Conservation (phyloP, 1,140 invertebrate genomes). For the Drosophila bipectinata region DNA sequence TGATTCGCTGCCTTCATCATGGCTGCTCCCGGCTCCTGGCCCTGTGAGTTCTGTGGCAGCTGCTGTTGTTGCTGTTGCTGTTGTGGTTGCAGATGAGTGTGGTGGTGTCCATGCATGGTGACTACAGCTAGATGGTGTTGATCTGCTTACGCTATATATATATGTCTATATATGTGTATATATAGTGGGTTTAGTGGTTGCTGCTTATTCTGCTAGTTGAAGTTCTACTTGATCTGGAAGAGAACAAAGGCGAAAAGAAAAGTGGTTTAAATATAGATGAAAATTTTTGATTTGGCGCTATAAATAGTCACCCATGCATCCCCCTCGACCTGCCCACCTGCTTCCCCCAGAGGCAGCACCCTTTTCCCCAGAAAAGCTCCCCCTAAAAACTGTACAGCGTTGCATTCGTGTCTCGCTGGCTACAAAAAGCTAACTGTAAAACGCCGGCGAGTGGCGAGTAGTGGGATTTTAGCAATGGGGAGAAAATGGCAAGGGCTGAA, state of each 20-base stretch:
- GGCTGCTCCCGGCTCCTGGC: slow-evolving; percentile 14
- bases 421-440: slow-evolving; percentile 48
- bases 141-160: slow-evolving; percentile 32
- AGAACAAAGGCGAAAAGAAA: slow-evolving; percentile 6
- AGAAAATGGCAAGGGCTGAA: not conserved
- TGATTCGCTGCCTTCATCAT: slow-evolving; percentile 47
- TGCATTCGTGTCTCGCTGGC: slow-evolving; percentile 56
- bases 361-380: slow-evolving; percentile 17
- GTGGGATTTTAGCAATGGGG: not conserved
- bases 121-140: slow-evolving; percentile 38
- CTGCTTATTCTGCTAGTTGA: slow-evolving; percentile 62
- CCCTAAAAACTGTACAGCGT: slow-evolving; percentile 30
- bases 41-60: slow-evolving; percentile 27
- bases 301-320: slow-evolving; percentile 36
- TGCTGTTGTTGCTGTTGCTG: slow-evolving; percentile 51
- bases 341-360: not conserved
- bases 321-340: slow-evolving; percentile 6
- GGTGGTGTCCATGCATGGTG: slow-evolving; percentile 74
- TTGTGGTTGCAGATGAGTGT: slow-evolving; percentile 52
- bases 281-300: slow-evolving; percentile 36
- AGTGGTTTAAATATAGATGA: slow-evolving; percentile 16
- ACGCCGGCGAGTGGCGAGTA: slow-evolving; percentile 39
- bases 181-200: slow-evolving; percentile 23
- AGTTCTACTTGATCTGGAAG: slow-evolving; percentile 75
- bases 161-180: slow-evolving; percentile 7